Evolutionary conservation across 35 echinoderm and acorn worm genomes (phyloP), one percentile per base, ranked within the genome.

Genomic region (Ptychodera flava): DNA sequence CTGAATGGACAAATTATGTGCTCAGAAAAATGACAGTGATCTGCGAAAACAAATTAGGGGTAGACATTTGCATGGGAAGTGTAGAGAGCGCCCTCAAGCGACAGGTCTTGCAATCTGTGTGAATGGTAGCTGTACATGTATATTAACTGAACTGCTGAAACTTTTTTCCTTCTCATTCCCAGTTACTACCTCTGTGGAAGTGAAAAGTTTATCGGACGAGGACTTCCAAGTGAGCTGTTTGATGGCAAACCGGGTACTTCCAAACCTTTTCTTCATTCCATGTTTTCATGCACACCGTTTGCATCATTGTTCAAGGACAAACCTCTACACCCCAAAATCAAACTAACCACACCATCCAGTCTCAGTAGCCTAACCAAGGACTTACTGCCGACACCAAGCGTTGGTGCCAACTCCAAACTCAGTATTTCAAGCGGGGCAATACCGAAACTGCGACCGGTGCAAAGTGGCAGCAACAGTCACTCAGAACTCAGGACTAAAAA

Each of bases 201-300:
- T 14, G 86, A 93, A 16, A 88, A 81, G 0, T 93, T 88, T 35
- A 86, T 86, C n/a, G 89, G 86, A 38, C 84, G 89, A 88, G 88
- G 90, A 84, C 87, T 99, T 64, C 96, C 96, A 78, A 33, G 64
- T 32, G 81, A 92, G 85, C 92, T 92, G 82, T 92, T 99, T 88
- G 88, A 92, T 80, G n/a, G 82, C 0, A 89, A 64, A 85, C 79
- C 86, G n/a, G 85, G 78, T 32, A 83, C 86, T 77, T 29, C 83
- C 1, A 94, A 85, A 85, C 90, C 87, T 45, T 99, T 99, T 75
- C 83, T 99, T 1, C 88, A 99, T 33, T 78, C 92, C 15, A 80
- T 99, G 15, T 99, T 92, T 78, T 94, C 96, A 34, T 92, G 90
- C 32, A 88, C 96, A 16, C 96, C 96, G 0, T 99, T 99, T 92